Conservation (phyloP, 2,113 vertebrate species). For the Pampusana beccarii region DNA sequence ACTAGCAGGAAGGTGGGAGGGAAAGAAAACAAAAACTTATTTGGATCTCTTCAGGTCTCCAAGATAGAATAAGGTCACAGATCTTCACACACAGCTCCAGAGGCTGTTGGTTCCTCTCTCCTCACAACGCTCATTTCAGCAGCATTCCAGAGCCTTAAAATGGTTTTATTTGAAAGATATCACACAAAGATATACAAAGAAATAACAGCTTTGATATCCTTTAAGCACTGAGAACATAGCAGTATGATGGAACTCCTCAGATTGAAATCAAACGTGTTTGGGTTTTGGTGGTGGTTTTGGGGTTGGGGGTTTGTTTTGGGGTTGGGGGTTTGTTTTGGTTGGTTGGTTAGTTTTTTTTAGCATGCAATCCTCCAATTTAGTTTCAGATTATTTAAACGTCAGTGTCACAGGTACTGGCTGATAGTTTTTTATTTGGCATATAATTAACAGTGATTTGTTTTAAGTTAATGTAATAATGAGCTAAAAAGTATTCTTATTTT, state of each 20-base stretch:
- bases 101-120: not conserved
- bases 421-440: not conserved
- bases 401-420: not conserved
- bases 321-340: too few species aligned
- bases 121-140: rapidly evolving
- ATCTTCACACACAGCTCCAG: not conserved
- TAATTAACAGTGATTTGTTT: not conserved
- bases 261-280: not conserved
- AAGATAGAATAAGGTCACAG: not conserved
- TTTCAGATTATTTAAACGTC: not conserved
- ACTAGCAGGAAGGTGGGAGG: not conserved
- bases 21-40: not conserved
- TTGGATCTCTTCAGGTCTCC: not conserved
- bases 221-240: not conserved
- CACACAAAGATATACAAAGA: not conserved
- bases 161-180: not conserved
- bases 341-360: not conserved
- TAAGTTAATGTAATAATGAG: not conserved
- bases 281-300: too few species aligned
- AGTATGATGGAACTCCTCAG: not conserved
- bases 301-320: too few species aligned
- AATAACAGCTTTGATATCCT: not conserved
- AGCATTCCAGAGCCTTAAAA: not conserved
- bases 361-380: not conserved
- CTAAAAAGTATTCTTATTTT: not conserved